Evolutionary conservation across 1,140 invertebrate genomes (phyloP), one percentile per base, ranked within the genome.

Genomic region (Mercenaria mercenaria): DNA sequence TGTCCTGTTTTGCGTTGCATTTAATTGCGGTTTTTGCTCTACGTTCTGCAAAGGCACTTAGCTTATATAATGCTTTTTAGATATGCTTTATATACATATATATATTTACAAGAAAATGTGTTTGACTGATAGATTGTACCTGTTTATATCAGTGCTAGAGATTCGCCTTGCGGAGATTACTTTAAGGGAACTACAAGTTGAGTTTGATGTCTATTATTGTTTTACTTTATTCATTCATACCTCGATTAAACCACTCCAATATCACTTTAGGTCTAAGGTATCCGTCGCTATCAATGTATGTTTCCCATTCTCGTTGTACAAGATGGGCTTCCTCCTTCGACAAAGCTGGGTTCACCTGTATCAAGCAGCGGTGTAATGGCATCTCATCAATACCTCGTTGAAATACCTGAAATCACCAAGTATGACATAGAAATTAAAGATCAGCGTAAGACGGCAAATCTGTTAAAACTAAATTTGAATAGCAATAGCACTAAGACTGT

Each of bases 221-320:
- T n/a, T n/a, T n/a, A n/a, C n/a, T n/a, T 47, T 47, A 47, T 15
- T 47, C 15, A 47, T 8, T 11, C 13, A 23, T 84, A 89, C 79
- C 79, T 76, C 18, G 26, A 43, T 88, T 88, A 26, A 88, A 88
- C 86, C 86, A 88, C 2, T 81, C 39, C 2, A 88, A 39, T 37
- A 88, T 43, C 43, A 34, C 41, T 13, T 39, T 69, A 0, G 86
- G 86, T 34, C 59, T 43, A 34, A 88, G 77, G 32, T 32, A 88
- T 1, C 77, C 77, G 15, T 69, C 23, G n/a, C 39, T 79, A 52
- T 67, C 43, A 20, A 88, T 67, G 50, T 39, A 72, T 50, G 52
- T n/a, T 34, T 77, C 52, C 86, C 86, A 88, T 34, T 88, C 76
- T 52, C 59, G 43, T 6, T 52, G 8, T n/a, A 81, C 59, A 13